phyloP scores from a whole-genome alignment of 2,113 vertebrate genomes.

The Todiramphus saurophagus region DNA sequence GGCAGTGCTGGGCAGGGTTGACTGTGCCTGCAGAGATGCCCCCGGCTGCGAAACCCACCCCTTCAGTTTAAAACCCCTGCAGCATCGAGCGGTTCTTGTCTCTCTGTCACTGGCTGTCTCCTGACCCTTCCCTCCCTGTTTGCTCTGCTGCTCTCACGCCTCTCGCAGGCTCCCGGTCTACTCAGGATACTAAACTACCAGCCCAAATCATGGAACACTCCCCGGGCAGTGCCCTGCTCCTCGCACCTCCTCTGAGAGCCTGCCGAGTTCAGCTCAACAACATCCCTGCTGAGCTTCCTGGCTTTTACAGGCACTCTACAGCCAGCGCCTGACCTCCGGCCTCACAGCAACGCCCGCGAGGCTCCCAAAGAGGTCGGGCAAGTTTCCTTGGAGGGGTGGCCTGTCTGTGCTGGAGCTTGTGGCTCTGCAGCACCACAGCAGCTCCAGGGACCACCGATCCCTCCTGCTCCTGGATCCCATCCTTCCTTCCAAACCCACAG shows the following conservation, averaged over 20 bases:
- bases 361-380: background rate
- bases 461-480: background rate
- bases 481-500: background rate
- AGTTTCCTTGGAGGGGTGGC: background rate
- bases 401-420: background rate
- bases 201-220: background rate
- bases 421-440: background rate
- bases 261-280: background rate
- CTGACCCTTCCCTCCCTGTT: background rate
- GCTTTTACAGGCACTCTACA: background rate
- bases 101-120: background rate
- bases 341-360: background rate
- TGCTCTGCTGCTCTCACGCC: background rate
- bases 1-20: fast-evolving
- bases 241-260: background rate
- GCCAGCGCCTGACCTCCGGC: background rate
- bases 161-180: background rate
- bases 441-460: background rate
- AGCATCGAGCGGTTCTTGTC: background rate
- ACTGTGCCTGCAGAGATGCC: fast-evolving
- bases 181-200: background rate
- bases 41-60: background rate
- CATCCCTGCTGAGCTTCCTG: background rate
- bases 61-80: background rate
- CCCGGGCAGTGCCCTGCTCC: background rate